phyloP scores from a whole-genome alignment of 2,797 vertebrate genomes.

The Furcifer pardalis region DNA sequence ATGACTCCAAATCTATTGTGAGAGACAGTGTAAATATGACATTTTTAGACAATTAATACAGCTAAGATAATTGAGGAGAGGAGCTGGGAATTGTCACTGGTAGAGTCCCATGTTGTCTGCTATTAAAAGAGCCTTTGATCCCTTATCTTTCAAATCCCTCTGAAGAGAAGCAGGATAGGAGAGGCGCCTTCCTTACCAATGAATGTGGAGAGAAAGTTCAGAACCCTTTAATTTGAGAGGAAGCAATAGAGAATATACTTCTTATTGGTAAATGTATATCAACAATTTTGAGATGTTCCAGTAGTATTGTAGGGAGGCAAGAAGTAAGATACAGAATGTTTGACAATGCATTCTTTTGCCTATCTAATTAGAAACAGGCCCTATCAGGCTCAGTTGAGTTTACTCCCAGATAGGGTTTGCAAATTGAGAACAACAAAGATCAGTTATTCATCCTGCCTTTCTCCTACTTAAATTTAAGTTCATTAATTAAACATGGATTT shows the following conservation, averaged over 20 bases:
- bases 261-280: neutral
- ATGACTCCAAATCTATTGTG: neutral
- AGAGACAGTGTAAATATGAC: neutral
- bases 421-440: neutral
- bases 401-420: neutral
- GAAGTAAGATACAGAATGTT: neutral
- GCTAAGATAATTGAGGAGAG: neutral
- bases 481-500: too few species aligned
- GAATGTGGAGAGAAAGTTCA: neutral
- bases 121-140: neutral
- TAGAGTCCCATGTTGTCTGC: neutral
- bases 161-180: neutral
- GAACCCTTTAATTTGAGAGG: neutral
- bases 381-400: neutral
- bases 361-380: neutral
- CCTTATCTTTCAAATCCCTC: neutral
- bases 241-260: neutral
- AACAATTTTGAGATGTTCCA: neutral
- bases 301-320: neutral
- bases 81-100: neutral
- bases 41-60: neutral
- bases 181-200: fast-evolving
- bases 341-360: neutral
- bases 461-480: neutral
- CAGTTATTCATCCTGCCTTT: neutral